Conservation (phyloP, 2,113 vertebrate species). For the Cephalopterus ornatus region DNA sequence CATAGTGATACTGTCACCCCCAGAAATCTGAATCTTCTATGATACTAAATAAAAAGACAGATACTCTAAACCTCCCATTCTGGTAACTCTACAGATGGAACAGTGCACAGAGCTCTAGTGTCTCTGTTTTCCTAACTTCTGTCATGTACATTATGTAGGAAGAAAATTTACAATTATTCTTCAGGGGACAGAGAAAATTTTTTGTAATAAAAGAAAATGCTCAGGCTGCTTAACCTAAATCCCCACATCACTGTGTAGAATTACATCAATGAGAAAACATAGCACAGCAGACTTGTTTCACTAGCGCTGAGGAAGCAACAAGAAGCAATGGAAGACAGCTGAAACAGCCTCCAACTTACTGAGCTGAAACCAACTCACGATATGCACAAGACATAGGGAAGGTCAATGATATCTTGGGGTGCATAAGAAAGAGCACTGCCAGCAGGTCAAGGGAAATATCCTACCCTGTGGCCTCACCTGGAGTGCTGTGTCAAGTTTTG, state of each 20-base stretch:
- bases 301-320: background rate
- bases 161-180: background rate
- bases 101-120: accelerated
- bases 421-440: background rate
- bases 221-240: background rate
- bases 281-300: background rate
- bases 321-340: background rate
- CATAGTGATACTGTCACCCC: accelerated
- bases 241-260: background rate
- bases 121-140: background rate
- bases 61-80: background rate
- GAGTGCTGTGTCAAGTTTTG: background rate
- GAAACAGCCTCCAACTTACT: background rate
- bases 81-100: accelerated
- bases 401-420: background rate
- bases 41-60: background rate
- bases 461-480: background rate
- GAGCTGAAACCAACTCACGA: background rate
- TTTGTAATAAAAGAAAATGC: background rate
- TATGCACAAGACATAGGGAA: background rate
- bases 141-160: background rate
- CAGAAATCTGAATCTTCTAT: background rate
- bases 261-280: background rate
- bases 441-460: background rate
- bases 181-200: background rate